phyloP scores from a whole-genome alignment of 1,140 invertebrate species.

The Nasonia longicornis region DNA sequence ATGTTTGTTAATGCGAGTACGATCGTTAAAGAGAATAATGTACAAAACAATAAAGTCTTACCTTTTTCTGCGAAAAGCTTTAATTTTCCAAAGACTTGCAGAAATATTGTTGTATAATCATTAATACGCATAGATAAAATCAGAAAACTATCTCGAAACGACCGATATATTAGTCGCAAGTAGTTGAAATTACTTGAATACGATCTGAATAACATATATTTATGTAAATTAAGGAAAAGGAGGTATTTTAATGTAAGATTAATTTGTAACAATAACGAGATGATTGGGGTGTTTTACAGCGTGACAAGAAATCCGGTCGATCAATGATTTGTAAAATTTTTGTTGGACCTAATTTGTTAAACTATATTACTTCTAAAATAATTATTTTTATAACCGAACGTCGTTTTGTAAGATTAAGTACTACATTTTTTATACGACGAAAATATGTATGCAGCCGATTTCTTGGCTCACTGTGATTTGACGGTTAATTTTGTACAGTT shows the following conservation, averaged over 20 bases:
- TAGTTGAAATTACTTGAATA: conserved; percentile 41
- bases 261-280: conserved; percentile 15
- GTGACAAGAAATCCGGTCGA: conserved; percentile 35
- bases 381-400: conserved; percentile 38
- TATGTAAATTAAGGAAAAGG: conserved; percentile 37
- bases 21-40: conserved; percentile 38
- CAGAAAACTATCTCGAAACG: conserved; percentile 23
- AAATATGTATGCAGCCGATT: conserved; percentile 12
- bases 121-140: conserved; percentile 25
- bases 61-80: conserved; percentile 45
- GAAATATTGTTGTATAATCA: conserved; percentile 42
- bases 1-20: conserved; percentile 28
- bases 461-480: conserved; percentile 41
- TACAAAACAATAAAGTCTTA: conserved; percentile 44
- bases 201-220: conserved; percentile 43
- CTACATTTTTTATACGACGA: conserved; percentile 16
- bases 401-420: conserved; percentile 40
- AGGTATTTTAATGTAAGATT: conserved; percentile 44
- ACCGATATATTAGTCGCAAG: conserved; percentile 14
- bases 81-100: conserved; percentile 48
- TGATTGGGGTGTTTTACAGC: conserved; percentile 2
- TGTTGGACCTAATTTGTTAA: conserved; percentile 32
- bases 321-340: conserved; percentile 28
- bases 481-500: conserved; percentile 42
- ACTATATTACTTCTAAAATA: conserved; percentile 33